These are phyloP conservation scores for Centropristis striata DNA, from an alignment of 2,113 vertebrate genomes.

Conservation along the genomic window DNA sequence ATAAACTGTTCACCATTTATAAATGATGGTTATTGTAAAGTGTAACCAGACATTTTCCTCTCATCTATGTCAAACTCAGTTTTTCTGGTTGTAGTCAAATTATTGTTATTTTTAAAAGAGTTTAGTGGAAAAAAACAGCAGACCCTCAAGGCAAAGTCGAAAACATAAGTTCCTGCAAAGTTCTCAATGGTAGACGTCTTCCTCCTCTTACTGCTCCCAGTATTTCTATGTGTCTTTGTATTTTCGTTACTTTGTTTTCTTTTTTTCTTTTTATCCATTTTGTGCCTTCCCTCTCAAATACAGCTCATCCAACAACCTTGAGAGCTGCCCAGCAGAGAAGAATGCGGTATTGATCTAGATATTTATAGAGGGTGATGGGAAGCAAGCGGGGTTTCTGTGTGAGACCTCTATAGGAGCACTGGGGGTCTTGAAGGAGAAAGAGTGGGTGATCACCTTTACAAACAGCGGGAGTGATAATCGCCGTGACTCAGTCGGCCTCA, in stretches of 20 bases:
- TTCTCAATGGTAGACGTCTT: background rate
- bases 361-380: conserved; percentile 33
- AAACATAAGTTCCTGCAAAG: background rate
- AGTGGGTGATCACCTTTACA: conserved; percentile 31
- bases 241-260: background rate
- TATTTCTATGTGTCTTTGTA: background rate
- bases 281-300: background rate
- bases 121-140: conserved; percentile 13
- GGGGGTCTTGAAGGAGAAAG: conserved; percentile 20
- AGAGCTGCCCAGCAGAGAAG: conserved; percentile 9
- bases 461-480: background rate
- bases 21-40: no score
- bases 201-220: background rate
- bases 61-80: conserved; percentile 10
- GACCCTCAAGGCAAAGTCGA: background rate
- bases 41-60: conserved; percentile 21
- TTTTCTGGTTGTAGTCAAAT: conserved; percentile 24
- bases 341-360: conserved; percentile 43
- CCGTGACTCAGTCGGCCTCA: conserved; percentile 42
- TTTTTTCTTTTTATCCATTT: background rate
- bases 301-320: background rate
- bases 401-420: conserved; percentile 15
- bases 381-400: background rate
- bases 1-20: no score
- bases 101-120: conserved; percentile 13